phyloP scores from a whole-genome alignment of 2,113 vertebrate species.

The Sinocyclocheilus rhinocerous region DNA sequence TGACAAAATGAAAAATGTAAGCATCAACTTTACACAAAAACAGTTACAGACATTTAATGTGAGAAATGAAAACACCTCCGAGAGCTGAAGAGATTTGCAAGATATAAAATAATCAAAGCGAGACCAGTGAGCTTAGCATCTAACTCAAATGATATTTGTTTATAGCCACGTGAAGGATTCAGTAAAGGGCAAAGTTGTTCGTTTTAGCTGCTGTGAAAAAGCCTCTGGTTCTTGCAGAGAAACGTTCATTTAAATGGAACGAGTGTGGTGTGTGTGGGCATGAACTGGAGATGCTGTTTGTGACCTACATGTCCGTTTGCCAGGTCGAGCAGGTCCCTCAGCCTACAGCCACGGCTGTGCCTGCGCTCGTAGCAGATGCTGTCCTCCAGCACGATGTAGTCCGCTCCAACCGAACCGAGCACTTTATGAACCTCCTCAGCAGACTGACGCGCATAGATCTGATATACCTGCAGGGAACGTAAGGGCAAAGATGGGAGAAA shows the following conservation, averaged over 20 bases:
- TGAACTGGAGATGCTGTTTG: neutral
- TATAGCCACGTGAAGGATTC: neutral
- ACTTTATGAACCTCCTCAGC: slow-evolving; percentile 83
- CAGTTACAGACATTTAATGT: neutral
- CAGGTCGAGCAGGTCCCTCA: slow-evolving; percentile 89
- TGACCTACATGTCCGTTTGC: slow-evolving; percentile 91
- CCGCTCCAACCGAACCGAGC: slow-evolving; percentile 82
- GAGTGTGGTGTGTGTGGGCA: slow-evolving; percentile 8
- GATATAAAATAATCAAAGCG: slow-evolving; percentile 9
- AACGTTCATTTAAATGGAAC: neutral
- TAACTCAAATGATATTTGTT: neutral
- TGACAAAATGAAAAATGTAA: slow-evolving; percentile 6
- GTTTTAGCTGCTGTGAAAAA: slow-evolving; percentile 1
- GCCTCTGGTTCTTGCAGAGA: neutral
- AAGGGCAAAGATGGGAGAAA: neutral
- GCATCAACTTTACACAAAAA: neutral
- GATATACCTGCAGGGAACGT: slow-evolving; percentile 82
- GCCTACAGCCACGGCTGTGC: slow-evolving; percentile 87
- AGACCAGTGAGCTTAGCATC: neutral
- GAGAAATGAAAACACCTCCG: slow-evolving; percentile 18
- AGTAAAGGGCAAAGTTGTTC: slow-evolving; percentile 23
- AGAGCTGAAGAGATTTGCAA: neutral
- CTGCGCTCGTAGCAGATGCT: slow-evolving; percentile 93
- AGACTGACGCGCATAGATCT: slow-evolving; percentile 87
- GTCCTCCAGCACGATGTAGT: slow-evolving; percentile 93